Evolutionary conservation across 2,888 invertebrate genomes (phyloP), one percentile per base, ranked within the genome.

Genomic region (Pseudococcus longispinus): DNA sequence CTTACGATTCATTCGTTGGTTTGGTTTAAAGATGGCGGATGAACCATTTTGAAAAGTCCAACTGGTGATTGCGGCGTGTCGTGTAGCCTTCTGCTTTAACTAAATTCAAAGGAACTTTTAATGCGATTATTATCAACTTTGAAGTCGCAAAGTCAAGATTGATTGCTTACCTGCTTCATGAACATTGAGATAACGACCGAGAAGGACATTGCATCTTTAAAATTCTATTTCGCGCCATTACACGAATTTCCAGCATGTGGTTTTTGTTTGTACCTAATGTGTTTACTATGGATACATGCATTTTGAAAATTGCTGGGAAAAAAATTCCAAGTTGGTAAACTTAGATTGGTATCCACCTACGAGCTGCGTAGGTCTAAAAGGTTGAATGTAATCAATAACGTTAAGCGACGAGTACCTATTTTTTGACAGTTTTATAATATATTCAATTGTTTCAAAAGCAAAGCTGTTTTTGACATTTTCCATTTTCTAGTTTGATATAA

Each of bases 351-450:
- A 23, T 23, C 60, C 20, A 60, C 60, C 23, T 60, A 60, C 60
- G 70, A 60, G 23, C 23, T 60, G 23, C 60, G 70, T 70, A 9
- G 37, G 37, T 9, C 37, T 37, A 70, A 70, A 70, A 70, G 70
- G 70, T 70, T 15, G 6, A 70, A 6, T 60, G 60, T 29, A 70
- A 70, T 70, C 70, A 70, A 70, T 70, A 70, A 70, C 18, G 18
- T 26, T 26, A 18, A 6, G 18, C 29, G 70, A 29, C 70, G 29
- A 70, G 70, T 29, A 70, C 70, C 70, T 29, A 29, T 70, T 70
- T 70, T 70, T 70, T 70, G 70, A 70, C 70, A 70, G 70, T 70
- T 70, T 70, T 70, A 70, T 70, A 70, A 70, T 70, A 29, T 70
- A 70, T 70, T 70, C 70, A 70, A 70, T 70, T 70, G 70, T 70